phyloP scores from a whole-genome alignment of 2,113 vertebrate genomes.

The Anarhynchus alexandrinus region DNA sequence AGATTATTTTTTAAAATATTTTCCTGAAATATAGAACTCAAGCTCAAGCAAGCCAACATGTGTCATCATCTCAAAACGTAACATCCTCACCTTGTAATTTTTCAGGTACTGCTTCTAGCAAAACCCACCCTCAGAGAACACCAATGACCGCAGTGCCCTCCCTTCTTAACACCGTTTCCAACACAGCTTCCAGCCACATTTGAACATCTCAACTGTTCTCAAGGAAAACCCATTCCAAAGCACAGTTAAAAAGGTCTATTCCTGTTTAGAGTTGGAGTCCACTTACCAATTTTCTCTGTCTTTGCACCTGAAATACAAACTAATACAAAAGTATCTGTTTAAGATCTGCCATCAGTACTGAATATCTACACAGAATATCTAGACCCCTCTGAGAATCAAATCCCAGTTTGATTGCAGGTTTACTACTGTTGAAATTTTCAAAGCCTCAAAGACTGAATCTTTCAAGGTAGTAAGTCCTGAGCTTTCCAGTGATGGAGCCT shows the following conservation, averaged over 20 bases:
- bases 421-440: background rate
- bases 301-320: background rate
- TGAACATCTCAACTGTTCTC: constrained; percentile 39
- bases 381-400: background rate
- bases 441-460: background rate
- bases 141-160: constrained; percentile 3
- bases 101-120: constrained; percentile 49
- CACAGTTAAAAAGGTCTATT: constrained; percentile 47
- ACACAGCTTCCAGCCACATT: background rate
- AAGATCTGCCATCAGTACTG: background rate
- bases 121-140: constrained; percentile 50
- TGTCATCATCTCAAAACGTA: constrained; percentile 45
- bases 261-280: constrained; percentile 48
- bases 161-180: background rate
- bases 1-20: constrained; percentile 37
- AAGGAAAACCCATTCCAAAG: constrained; percentile 55
- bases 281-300: constrained; percentile 17
- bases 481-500: background rate
- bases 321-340: background rate
- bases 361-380: background rate
- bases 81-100: constrained; percentile 26
- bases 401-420: background rate
- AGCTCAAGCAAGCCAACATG: constrained; percentile 41
- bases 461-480: background rate
- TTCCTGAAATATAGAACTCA: constrained; percentile 55